Evolutionary conservation across 2,888 invertebrate genomes (phyloP).

Genomic region (Epicampocera succincta): DNA sequence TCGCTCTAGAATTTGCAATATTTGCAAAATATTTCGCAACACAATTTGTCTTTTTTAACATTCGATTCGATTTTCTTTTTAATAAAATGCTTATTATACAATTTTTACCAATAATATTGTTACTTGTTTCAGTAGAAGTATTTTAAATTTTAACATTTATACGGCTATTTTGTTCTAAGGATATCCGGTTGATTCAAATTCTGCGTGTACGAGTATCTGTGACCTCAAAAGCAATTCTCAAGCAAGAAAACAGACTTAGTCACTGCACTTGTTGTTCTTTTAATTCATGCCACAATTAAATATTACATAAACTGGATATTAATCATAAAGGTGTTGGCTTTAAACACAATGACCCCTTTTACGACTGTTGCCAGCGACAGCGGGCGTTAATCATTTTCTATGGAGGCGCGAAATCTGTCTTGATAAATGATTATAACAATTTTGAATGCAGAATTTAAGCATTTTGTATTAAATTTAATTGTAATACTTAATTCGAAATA

Average conservation of each 20-base stretch:
- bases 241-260: conserved; percentile 10
- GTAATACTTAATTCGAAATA: conserved; percentile 16
- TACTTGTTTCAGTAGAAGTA: too few species aligned
- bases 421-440: neutral
- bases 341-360: neutral
- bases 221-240: neutral
- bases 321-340: neutral
- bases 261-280: neutral
- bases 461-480: neutral
- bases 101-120: too few species aligned
- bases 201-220: neutral
- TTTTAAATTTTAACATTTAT: too few species aligned
- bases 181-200: conserved; percentile 1
- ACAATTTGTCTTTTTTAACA: too few species aligned
- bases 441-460: neutral
- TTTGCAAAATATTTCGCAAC: too few species aligned
- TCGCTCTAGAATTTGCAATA: too few species aligned
- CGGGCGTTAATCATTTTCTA: conserved; percentile 15
- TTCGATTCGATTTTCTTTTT: too few species aligned
- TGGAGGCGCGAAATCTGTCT: neutral
- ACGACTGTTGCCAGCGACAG: neutral
- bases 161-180: too few species aligned
- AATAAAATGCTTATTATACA: too few species aligned
- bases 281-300: neutral
- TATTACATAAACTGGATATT: conserved; percentile 1